Conservation (phyloP, 2,113 vertebrate genomes). For the Notechis scutatus region DNA sequence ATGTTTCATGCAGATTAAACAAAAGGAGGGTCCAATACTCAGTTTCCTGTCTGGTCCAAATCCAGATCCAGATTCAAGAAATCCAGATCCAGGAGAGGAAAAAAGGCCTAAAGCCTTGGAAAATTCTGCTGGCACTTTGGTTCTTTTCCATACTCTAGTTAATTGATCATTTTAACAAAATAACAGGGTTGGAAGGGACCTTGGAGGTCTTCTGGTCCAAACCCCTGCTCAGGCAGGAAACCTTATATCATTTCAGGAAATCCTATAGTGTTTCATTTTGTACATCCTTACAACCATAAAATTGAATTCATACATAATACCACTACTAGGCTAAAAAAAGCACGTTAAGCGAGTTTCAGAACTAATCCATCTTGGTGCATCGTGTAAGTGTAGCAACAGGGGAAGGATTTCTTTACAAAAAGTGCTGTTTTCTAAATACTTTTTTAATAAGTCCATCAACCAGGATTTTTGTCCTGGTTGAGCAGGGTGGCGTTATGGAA, state of each 20-base stretch:
- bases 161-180: not conserved
- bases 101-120: not conserved
- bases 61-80: not conserved
- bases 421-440: not conserved
- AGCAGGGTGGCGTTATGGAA: not conserved
- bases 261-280: not conserved
- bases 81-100: not conserved
- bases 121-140: not conserved
- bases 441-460: not conserved
- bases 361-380: not conserved
- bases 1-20: not conserved
- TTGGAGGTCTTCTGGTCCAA: too few species aligned
- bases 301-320: not conserved
- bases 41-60: not conserved
- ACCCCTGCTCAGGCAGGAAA: too few species aligned
- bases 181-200: too few species aligned
- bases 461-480: not conserved
- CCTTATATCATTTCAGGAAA: too few species aligned
- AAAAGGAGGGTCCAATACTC: not conserved
- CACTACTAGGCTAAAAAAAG: not conserved
- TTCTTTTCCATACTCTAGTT: not conserved
- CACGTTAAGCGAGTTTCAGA: not conserved
- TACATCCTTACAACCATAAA: not conserved
- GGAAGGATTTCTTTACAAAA: not conserved
- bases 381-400: not conserved